Evolutionary conservation across 1,140 invertebrate species (phyloP).

Genomic region (Drosophila ogumai): DNA sequence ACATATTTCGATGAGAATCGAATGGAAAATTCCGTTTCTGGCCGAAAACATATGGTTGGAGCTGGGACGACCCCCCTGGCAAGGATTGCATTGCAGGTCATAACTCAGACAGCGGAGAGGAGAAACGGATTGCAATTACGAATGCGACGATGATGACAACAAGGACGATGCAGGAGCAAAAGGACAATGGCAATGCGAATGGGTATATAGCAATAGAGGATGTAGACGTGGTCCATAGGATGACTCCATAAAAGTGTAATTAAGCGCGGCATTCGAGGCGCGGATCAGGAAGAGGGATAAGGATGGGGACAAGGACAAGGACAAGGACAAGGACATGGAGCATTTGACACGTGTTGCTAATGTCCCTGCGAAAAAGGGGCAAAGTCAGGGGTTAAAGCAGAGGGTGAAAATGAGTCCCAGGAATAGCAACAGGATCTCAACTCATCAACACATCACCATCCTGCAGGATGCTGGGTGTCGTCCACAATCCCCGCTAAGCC

Average conservation of each 20-base stretch:
- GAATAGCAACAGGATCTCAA: slow-evolving; percentile 3
- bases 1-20: slow-evolving; percentile 20
- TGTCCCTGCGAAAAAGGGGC: slow-evolving; percentile 32
- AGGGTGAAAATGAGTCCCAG: background rate
- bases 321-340: slow-evolving; percentile 19
- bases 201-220: slow-evolving; percentile 4
- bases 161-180: background rate
- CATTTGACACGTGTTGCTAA: slow-evolving; percentile 78
- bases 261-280: slow-evolving; percentile 55
- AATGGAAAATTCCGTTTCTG: slow-evolving; percentile 28
- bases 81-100: slow-evolving; percentile 68
- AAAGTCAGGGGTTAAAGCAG: slow-evolving; percentile 1
- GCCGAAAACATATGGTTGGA: slow-evolving; percentile 32
- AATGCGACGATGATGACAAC: slow-evolving; percentile 18
- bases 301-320: slow-evolving; percentile 17
- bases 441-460: background rate
- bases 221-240: slow-evolving; percentile 4
- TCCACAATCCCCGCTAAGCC: slow-evolving; percentile 18
- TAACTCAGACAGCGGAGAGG: slow-evolving; percentile 69
- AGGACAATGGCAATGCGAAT: slow-evolving; percentile 34
- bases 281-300: slow-evolving; percentile 5
- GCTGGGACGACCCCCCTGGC: background rate
- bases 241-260: slow-evolving; percentile 80
- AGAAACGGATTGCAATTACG: slow-evolving; percentile 61
- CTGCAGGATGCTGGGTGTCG: background rate